These are phyloP conservation scores for Pecten maximus DNA, from an alignment of 2,888 invertebrate species.

Conservation along the genomic window DNA sequence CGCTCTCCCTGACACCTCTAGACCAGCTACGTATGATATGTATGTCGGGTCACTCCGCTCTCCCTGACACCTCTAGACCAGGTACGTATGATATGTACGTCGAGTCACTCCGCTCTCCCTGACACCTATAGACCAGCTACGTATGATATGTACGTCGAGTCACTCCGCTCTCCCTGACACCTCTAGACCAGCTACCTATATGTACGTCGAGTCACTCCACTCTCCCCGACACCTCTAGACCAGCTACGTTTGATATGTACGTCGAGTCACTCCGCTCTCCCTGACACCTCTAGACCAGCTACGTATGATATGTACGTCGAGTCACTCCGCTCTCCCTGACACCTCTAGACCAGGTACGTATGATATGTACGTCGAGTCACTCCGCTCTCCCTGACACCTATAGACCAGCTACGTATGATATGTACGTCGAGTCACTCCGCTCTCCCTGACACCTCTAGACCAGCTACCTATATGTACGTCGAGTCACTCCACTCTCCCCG, in stretches of 20 bases:
- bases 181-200: not conserved
- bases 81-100: not conserved
- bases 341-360: not conserved
- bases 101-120: not conserved
- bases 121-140: not conserved
- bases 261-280: not conserved
- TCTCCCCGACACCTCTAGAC: not conserved
- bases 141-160: not conserved
- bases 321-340: not conserved
- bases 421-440: not conserved
- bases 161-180: not conserved
- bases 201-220: not conserved
- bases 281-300: slow-evolving; percentile 2
- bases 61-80: not conserved
- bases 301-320: not conserved
- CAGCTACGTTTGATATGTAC: not conserved
- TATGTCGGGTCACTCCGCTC: not conserved
- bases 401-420: not conserved
- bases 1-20: not conserved
- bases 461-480: not conserved
- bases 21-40: not conserved
- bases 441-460: not conserved
- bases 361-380: not conserved
- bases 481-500: not conserved
- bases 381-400: not conserved